Base-by-base conservation (phyloP, 35 echinoderm and acorn worm genomes). In the Heliocidaris tuberculata region DNA sequence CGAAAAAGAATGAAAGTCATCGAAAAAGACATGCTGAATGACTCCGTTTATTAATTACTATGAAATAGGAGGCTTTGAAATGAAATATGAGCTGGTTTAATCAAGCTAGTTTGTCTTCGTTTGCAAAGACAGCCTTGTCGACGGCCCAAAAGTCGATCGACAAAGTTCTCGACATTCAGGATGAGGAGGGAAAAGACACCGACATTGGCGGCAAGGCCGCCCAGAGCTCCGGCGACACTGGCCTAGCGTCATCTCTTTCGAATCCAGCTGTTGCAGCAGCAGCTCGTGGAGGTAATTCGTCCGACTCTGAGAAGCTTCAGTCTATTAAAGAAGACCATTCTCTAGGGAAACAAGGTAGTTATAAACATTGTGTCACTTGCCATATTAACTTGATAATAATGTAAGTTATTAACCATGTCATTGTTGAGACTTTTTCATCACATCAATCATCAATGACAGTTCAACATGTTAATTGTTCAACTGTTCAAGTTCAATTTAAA, bases 41-140 rank as follows among this genome's bases (percentile, higher is more conserved):
- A 78, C 65, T 78, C 65, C 65, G 27, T 27, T 78, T 78, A 42
- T 42, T 42, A 42, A 42, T 42, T 42, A 3, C 35, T 7, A 78
- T 78, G 65, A 78, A 78, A n/a, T 21, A 78, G 27, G 65, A n/a
- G 17, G 65, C 87, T 89, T 42, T 5, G 19, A 47, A 7, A 89
- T 89, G 31, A 89, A 97, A 59, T 31, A 99, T 99, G 98, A 99
- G 98, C 96, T 99, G 98, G 98, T 99, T 99, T 95, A 97, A 99
- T 85, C 89, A 88, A 31, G 88, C 96, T 47, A 94, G 95, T 10
- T 95, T 99, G 56, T 96, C 95, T 48, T 94, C 85, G 30, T 97
- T 99, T 87, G 98, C 98, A 2, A 99, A 99, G 94, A 65, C 98
- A 65, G 98, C 98, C n/a, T 92, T 99, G 59, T 94, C 96, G 7